A percentile compares a stretch with the other conserved stretches of the same genome.
Evolutionary conservation across 2,113 vertebrate genomes (phyloP).

Genomic region (Scartelaos histophorus): DNA sequence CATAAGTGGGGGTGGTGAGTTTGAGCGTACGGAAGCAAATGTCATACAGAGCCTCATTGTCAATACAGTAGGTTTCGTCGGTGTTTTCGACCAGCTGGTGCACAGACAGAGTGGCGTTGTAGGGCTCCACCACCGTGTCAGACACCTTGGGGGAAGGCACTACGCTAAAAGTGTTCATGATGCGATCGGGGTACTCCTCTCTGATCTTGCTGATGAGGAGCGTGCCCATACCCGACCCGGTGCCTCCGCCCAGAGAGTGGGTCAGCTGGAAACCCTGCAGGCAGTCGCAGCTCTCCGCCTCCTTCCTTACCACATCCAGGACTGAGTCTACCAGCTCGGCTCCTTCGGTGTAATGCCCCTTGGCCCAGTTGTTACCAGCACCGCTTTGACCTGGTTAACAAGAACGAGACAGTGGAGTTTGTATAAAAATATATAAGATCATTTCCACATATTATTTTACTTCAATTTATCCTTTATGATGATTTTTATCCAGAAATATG

Average conservation of each 20-base stretch:
- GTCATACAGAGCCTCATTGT: conserved; percentile 82
- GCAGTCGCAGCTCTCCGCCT: conserved; percentile 81
- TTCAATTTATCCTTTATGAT: too few relatives aligned
- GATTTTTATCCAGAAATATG: too few relatives aligned
- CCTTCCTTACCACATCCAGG: conserved; percentile 81
- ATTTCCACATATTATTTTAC: too few relatives aligned
- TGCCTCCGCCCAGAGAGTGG: conserved; percentile 40
- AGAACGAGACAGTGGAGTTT: neutral
- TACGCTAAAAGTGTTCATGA: conserved; percentile 85
- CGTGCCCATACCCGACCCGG: conserved; percentile 82
- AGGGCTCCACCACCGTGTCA: conserved; percentile 83
- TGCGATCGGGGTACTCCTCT: conserved; percentile 83
- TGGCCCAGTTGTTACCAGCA: conserved; percentile 84
- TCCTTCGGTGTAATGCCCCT: conserved; percentile 83
- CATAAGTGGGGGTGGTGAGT: conserved; percentile 81
- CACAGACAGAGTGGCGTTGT: conserved; percentile 82
- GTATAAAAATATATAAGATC: neutral
- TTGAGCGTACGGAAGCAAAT: conserved; percentile 84
- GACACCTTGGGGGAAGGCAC: conserved; percentile 83
- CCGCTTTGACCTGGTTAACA: conserved; percentile 79
- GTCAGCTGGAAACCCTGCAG: conserved; percentile 84
- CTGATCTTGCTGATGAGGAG: conserved; percentile 84
- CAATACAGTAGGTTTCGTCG: conserved; percentile 82
- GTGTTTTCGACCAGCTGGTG: conserved; percentile 85
- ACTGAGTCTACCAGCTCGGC: conserved; percentile 82